Evolutionary conservation across 2,888 invertebrate species (phyloP).

Genomic region (Sesia apiformis): DNA sequence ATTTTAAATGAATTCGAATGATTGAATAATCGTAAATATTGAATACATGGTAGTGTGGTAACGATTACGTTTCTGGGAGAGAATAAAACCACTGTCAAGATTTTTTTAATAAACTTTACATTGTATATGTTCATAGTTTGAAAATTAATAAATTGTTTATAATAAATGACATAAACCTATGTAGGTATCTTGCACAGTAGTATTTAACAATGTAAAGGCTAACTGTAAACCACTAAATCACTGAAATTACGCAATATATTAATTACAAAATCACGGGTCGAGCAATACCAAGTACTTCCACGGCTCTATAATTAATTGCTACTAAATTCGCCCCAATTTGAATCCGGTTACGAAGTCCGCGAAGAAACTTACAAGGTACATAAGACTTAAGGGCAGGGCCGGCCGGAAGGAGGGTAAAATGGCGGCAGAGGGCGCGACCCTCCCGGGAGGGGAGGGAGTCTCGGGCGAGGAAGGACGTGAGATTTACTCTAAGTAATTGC

Average conservation of each 20-base stretch:
- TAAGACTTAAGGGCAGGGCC: constrained; percentile 73
- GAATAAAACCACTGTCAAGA: too few species aligned
- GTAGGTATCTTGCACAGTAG: too few species aligned
- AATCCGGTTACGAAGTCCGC: constrained; percentile 72
- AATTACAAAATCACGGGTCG: constrained; percentile 57
- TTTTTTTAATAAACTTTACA: too few species aligned
- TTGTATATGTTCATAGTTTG: too few species aligned
- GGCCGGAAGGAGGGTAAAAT: constrained; percentile 71
- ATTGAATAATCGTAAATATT: too few species aligned
- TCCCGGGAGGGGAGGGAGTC: constrained; percentile 28
- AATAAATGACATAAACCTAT: too few species aligned
- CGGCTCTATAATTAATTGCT: constrained; percentile 71
- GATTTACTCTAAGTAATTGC: constrained; percentile 77
- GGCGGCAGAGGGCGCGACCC: constrained; percentile 69
- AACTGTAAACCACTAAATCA: constrained; percentile 27
- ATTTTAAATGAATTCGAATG: too few species aligned
- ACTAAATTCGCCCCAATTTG: constrained; percentile 74
- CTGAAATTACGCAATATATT: constrained; percentile 32
- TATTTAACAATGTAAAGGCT: too few species aligned
- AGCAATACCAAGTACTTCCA: constrained; percentile 60
- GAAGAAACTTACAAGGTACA: constrained; percentile 74
- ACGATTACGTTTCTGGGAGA: too few species aligned
- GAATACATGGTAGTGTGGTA: too few species aligned
- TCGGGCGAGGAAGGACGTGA: constrained; percentile 70
- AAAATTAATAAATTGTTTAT: too few species aligned